Conservation (phyloP, 2,113 vertebrate genomes). For the Oxyura jamaicensis region DNA sequence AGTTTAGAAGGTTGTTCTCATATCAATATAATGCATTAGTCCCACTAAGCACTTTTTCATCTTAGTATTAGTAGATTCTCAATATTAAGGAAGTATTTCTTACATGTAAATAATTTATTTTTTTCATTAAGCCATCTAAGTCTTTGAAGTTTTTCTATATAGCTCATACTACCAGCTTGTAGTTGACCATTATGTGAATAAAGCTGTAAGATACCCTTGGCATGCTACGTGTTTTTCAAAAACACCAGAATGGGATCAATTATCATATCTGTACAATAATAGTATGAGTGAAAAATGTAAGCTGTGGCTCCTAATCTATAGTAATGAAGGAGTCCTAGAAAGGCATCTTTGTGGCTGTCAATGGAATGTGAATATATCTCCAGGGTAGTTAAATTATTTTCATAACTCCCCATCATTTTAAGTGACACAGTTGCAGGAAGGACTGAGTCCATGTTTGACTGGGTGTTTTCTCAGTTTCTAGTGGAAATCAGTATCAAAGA, state of each 20-base stretch:
- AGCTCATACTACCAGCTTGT: background rate
- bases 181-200: background rate
- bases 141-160: background rate
- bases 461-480: background rate
- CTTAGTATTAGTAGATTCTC: background rate
- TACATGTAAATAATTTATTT: background rate
- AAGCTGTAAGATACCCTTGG: background rate
- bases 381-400: background rate
- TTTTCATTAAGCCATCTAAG: background rate
- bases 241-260: background rate
- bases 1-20: background rate
- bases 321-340: background rate
- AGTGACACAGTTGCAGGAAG: background rate
- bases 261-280: background rate
- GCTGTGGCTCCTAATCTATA: background rate
- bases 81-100: background rate
- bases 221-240: background rate
- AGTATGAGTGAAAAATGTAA: conserved; percentile 1
- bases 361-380: background rate
- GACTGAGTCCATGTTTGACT: background rate
- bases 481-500: background rate
- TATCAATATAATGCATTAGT: background rate
- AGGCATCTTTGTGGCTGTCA: background rate
- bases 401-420: background rate
- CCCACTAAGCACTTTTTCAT: background rate